phyloP scores from a whole-genome alignment of 2,888 invertebrate species.

The Leucania comma region DNA sequence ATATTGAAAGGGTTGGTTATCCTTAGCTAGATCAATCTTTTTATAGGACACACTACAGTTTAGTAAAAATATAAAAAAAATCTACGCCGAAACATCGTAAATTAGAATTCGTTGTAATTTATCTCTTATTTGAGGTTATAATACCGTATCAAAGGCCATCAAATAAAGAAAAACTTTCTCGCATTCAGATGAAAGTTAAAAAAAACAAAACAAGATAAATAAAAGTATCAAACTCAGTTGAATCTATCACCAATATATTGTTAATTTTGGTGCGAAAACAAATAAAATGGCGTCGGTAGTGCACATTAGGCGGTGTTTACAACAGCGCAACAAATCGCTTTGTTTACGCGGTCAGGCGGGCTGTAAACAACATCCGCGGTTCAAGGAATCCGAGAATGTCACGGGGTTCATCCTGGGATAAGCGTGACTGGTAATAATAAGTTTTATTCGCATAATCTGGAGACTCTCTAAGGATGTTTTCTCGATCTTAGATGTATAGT shows the following conservation, averaged over 20 bases:
- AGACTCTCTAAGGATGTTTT: background rate
- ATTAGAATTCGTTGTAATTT: constrained; percentile 11
- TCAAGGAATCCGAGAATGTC: constrained; percentile 42
- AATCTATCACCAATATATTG: constrained; percentile 58
- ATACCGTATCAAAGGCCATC: constrained; percentile 27
- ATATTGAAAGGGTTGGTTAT: no score
- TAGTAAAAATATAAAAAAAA: no score
- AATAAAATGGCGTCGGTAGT: constrained; percentile 61
- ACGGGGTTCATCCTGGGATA: constrained; percentile 46
- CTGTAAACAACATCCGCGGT: constrained; percentile 60
- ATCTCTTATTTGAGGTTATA: background rate
- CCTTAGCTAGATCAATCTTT: no score
- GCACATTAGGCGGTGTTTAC: constrained; percentile 69
- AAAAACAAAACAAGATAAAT: constrained; percentile 55
- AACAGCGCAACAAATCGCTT: constrained; percentile 71
- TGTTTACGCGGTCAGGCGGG: constrained; percentile 69
- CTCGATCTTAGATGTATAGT: no score
- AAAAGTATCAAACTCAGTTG: constrained; percentile 27
- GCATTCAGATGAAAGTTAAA: constrained; percentile 25
- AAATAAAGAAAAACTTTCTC: constrained; percentile 52
- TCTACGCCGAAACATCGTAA: background rate
- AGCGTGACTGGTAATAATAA: constrained; percentile 44
- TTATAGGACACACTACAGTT: no score
- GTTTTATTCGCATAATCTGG: constrained; percentile 10
- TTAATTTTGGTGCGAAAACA: constrained; percentile 61